Base-by-base conservation (phyloP, 2,888 invertebrate genomes). In the Meiosimyza decipiens region DNA sequence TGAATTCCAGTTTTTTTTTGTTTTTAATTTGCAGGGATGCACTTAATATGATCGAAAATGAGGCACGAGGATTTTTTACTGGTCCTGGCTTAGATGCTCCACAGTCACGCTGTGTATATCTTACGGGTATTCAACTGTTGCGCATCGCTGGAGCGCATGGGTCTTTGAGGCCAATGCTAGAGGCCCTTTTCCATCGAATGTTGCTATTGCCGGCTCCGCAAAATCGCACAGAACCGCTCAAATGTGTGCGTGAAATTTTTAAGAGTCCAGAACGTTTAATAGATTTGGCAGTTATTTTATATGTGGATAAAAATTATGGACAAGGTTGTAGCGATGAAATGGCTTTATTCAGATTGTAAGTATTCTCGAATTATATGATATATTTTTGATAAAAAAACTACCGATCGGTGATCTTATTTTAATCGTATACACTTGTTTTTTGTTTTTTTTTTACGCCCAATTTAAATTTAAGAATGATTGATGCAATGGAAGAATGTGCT, bases 171-270 rank as follows among this genome's bases (percentile, higher is more conserved):
- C 96, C 97, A 11, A 97, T 97, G 57, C 87, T 98, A 60, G 97
- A 97, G 84, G 96, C 97, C 0, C 89, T 98, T 2, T 97, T 97
- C 84, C 97, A 98, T 86, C 90, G 97, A 71, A 96, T 97, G 93
- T 88, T 97, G 5, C 89, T 97, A 0, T 92, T 97, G 86, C 96
- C 97, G 16, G 94, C 95, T 0, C 92, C 95, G 0, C 90, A 92
- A 57, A 95, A 96, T 84, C 90, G 97, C 57, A 90, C 95, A 11
- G 97, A 97, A 80, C 94, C 97, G 0, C 83, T 98, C 47, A 91
- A 94, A 75, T 95, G 95, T 77, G 90, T 95, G 1, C 91, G 93
- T 77, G 96, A 97, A 88, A 88, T 96, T 40, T 88, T 87, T 60
- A 86, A 84, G 75, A 87, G 93, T 79, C 95, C 96, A 0, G 94